Evolutionary conservation across 2,113 vertebrate species (phyloP), one percentile per base, ranked within the genome.

Genomic region (Sciurus niger): DNA sequence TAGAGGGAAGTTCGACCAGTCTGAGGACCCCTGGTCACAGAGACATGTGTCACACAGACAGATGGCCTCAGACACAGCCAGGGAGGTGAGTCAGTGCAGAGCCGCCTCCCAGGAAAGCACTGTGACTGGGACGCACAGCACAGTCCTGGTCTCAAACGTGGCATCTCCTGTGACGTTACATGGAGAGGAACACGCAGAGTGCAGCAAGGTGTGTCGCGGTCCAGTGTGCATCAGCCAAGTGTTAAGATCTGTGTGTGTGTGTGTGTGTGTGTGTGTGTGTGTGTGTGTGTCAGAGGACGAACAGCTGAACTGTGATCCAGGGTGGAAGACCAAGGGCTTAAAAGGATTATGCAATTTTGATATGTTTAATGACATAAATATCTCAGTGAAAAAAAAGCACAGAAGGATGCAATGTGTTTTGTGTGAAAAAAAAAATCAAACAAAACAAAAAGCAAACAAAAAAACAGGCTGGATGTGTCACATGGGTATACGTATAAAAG

Each of bases 31-130:
- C 3, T 18, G 20, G 2, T 32, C 28, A 13, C 40, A 63, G 0
- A n/a, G 40, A 53, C 53, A 8, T 55, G 25, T 30, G 65, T 68
- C 28, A 34, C 0, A 22, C 46, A 30, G 6, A 67, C 1, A 30
- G 8, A 67, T 0, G 46, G 46, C 51, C 10, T 63, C 28, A 8
- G 6, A 60, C 9, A 17, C 22, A 4, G 32, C 82, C 37, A 18
- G 1, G 46, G 48, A 32, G 8, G 4, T 7, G 63, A 9, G n/a
- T 1, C 18, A 12, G 30, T 30, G 25, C 0, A 16, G 20, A 0
- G 22, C 2, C 18, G 22, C 2, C 65, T 80, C 60, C 48, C 43
- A 55, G 37, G 34, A 58, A 93, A 24, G 14, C 32, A 40, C 28
- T 46, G 30, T 72, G 48, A 30, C 3, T 65, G 16, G 25, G 25